Evolutionary conservation across 2,888 invertebrate species (phyloP).

Genomic region (Cecidostiba fungosa): DNA sequence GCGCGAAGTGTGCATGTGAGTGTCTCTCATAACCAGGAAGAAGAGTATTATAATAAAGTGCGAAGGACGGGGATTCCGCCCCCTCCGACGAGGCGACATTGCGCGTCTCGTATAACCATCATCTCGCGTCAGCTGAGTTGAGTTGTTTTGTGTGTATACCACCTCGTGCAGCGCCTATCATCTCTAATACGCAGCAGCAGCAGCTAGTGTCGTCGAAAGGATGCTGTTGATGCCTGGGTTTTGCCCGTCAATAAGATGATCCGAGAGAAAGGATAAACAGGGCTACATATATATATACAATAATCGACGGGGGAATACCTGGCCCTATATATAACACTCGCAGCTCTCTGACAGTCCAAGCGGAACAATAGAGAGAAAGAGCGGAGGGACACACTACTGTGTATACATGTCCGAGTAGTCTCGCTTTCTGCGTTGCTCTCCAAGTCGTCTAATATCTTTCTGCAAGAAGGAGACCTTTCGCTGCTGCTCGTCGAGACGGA

Average conservation of each 20-base stretch:
- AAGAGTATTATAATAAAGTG: not conserved
- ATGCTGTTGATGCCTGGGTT: not conserved
- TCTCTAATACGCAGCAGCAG: slow-evolving; percentile 1
- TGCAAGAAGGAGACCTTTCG: not conserved
- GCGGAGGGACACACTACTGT: not conserved
- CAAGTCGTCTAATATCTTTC: not conserved
- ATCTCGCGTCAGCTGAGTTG: slow-evolving; percentile 15
- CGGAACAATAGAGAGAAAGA: not conserved
- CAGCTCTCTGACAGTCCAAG: not conserved
- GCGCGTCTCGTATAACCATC: not conserved
- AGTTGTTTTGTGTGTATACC: not conserved
- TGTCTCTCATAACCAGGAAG: not conserved
- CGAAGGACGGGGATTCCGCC: not conserved
- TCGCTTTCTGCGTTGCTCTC: not conserved
- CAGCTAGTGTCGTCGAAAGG: not conserved
- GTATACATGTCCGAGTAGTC: not conserved
- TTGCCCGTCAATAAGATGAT: not conserved
- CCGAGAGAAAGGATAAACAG: not conserved
- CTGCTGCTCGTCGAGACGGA: not conserved
- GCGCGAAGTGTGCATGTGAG: not conserved
- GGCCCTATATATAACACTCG: not conserved
- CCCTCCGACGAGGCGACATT: not conserved
- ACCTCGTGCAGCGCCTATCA: not conserved
- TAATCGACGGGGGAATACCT: not conserved
- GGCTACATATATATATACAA: not conserved